These are phyloP conservation scores for Coelopa frigida DNA, from an alignment of 1,140 invertebrate species.

Conservation along the genomic window DNA sequence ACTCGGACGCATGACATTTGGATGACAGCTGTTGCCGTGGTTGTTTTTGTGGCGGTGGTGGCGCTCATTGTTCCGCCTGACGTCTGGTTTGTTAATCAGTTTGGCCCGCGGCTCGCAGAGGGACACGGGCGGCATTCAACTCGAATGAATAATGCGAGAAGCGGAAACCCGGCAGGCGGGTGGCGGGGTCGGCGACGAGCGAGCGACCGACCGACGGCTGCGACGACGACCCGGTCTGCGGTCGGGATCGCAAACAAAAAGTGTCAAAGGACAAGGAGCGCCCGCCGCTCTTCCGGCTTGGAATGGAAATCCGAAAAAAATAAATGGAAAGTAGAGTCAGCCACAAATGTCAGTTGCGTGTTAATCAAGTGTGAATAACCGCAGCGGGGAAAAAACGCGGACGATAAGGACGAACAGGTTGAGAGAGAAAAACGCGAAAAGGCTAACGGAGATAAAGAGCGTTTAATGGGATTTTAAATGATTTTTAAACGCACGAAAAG, in stretches of 20 bases:
- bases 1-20: constrained; percentile 38
- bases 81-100: constrained; percentile 46
- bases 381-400: constrained; percentile 44
- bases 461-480: constrained; percentile 44
- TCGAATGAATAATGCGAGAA: too few relatives aligned
- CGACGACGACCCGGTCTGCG: too few relatives aligned
- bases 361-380: constrained; percentile 46
- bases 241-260: too few relatives aligned
- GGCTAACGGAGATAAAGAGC: constrained; percentile 16
- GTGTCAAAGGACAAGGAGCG: too few relatives aligned
- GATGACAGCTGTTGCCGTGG: constrained; percentile 34
- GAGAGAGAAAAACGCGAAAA: constrained; percentile 17
- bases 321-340: too few relatives aligned
- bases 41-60: constrained; percentile 3
- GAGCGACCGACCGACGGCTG: too few relatives aligned
- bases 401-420: constrained; percentile 10
- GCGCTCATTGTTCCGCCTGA: constrained; percentile 25
- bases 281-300: too few relatives aligned
- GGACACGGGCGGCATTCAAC: too few relatives aligned
- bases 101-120: constrained; percentile 40
- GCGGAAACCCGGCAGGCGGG: too few relatives aligned
- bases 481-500: constrained; percentile 43
- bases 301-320: too few relatives aligned
- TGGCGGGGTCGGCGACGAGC: too few relatives aligned
- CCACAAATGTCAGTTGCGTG: constrained; percentile 45